phyloP scores from a whole-genome alignment of 2,797 vertebrate genomes.

The Echeneis naucrates region DNA sequence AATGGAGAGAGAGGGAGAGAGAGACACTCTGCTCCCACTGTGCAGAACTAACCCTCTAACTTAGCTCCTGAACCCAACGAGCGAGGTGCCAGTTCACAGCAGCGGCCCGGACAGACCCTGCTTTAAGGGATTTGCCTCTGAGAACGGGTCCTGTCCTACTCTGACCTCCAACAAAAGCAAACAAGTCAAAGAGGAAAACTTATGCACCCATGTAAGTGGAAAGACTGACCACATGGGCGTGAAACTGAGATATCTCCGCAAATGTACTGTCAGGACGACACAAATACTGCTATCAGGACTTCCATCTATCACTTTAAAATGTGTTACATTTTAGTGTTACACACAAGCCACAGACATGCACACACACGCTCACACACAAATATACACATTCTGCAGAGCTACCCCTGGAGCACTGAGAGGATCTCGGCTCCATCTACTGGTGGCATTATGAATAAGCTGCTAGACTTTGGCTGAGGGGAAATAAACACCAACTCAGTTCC shows the following conservation, averaged over 20 bases:
- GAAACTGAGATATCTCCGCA: neutral
- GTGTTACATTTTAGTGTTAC: no score
- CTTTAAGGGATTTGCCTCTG: conserved; percentile 56
- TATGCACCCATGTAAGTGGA: conserved; percentile 8
- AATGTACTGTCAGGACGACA: neutral
- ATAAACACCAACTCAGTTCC: conserved; percentile 61
- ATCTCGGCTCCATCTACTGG: conserved; percentile 81
- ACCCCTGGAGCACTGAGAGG: conserved; percentile 61
- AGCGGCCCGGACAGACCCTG: conserved; percentile 37
- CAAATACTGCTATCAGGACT: conserved; percentile 1
- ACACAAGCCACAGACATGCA: conserved; percentile 19
- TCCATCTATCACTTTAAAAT: neutral
- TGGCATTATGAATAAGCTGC: conserved; percentile 46
- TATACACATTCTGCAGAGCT: conserved; percentile 45
- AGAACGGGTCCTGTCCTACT: conserved; percentile 55
- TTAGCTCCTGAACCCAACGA: conserved; percentile 23
- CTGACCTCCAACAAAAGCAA: conserved; percentile 65
- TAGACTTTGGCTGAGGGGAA: conserved; percentile 49
- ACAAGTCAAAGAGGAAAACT: conserved; percentile 47
- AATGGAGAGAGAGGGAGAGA: conserved; percentile 36
- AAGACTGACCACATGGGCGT: conserved; percentile 14
- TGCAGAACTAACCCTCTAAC: conserved; percentile 55
- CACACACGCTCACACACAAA: conserved; percentile 6
- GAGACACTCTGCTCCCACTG: conserved; percentile 50
- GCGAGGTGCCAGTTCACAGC: conserved; percentile 49